Evolutionary conservation across 2,888 invertebrate species (phyloP), one percentile per base, ranked within the genome.

Genomic region (Sinelater perroti): DNA sequence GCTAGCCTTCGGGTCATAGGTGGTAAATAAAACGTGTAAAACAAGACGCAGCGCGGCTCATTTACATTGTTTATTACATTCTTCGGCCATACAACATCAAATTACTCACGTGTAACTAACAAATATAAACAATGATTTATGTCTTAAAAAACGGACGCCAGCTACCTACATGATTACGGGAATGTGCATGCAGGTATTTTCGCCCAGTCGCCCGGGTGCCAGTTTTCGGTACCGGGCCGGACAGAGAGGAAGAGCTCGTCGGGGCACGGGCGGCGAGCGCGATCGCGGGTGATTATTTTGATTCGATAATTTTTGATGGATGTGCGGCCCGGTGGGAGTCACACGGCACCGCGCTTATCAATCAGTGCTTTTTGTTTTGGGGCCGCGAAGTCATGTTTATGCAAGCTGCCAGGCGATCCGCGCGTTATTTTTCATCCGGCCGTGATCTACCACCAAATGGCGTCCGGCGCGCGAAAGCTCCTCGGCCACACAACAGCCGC

Each of bases 241-340:
- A n/a, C n/a, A n/a, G n/a, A n/a, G 14, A 10, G 10, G 33, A 33
- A 33, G 33, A 14, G 14, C n/a, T n/a, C n/a, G n/a, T n/a, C n/a
- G n/a, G n/a, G n/a, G n/a, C n/a, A n/a, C n/a, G n/a, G n/a, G n/a
- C n/a, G n/a, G n/a, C 17, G 21, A 36, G 11, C 16, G 14, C n/a
- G 42, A 40, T 38, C 14, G 49, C 10, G 20, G 24, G 13, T 33
- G 51, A 52, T 57, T 47, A 11, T 52, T 49, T 49, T 40, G 62
- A 60, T 62, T 62, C 33, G 57, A 62, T 56, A 60, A 59, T 63
- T 53, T 64, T 57, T 62, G 64, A 64, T 64, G 62, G 62, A 64
- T 64, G 60, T 36, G 31, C 36, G 40, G 28, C 53, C 64, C 62
- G 44, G 62, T 58, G 42, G 60, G 58, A 52, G 44, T 35, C 46